Percentiles rank a stretch among this genome's conserved stretches.
These are phyloP conservation scores for Nycticorax nycticorax DNA, from an alignment of 2,113 vertebrate species.

Conservation along the genomic window DNA sequence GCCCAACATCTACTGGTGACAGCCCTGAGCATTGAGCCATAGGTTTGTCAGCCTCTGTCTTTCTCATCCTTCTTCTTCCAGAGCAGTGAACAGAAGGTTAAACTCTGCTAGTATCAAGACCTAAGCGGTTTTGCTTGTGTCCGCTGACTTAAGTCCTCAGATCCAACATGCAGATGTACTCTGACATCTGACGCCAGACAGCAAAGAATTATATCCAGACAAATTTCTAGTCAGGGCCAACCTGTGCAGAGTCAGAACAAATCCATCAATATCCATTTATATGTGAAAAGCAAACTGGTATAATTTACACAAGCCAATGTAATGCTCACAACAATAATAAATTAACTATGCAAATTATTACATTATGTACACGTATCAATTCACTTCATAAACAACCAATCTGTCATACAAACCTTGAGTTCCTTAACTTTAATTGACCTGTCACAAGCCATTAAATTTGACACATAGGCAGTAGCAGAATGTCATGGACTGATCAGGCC, in stretches of 20 bases:
- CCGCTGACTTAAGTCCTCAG: background rate
- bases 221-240: background rate
- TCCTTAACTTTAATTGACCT: conserved; percentile 3
- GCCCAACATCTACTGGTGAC: background rate
- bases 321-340: conserved; percentile 35
- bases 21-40: background rate
- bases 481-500: background rate
- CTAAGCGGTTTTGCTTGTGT: background rate
- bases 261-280: conserved; percentile 36
- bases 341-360: conserved; percentile 24
- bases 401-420: background rate
- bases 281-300: conserved; percentile 3
- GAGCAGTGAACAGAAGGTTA: background rate
- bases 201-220: background rate
- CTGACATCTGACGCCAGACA: background rate
- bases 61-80: background rate
- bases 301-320: conserved; percentile 26
- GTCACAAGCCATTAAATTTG: conserved; percentile 31
- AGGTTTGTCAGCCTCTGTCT: background rate
- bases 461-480: background rate
- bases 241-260: conserved; percentile 15
- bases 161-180: background rate
- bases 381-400: conserved; percentile 30
- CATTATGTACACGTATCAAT: conserved; percentile 24
- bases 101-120: background rate